These are phyloP conservation scores for Pyrocoelia pectoralis DNA, from an alignment of 2,888 invertebrate genomes.

Conservation along the genomic window DNA sequence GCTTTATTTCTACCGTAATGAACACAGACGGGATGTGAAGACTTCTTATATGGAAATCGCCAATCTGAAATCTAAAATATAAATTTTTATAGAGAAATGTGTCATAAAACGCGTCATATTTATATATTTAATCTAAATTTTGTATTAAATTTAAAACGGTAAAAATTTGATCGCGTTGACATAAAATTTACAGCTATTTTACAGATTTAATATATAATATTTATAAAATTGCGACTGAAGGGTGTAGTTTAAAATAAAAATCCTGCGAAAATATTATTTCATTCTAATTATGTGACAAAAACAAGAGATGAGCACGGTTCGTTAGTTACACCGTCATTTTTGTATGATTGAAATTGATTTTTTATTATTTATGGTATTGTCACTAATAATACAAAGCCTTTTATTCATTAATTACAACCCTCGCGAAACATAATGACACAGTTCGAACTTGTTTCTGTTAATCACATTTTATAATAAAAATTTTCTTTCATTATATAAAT, in stretches of 20 bases:
- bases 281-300: neutral
- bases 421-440: too few relatives aligned
- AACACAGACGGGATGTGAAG: slow-evolving; percentile 85
- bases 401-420: too few relatives aligned
- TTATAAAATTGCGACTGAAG: neutral
- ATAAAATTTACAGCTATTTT: neutral
- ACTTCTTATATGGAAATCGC: slow-evolving; percentile 87
- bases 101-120: neutral
- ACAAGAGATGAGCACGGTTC: neutral
- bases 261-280: too few relatives aligned
- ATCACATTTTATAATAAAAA: too few relatives aligned
- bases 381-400: neutral
- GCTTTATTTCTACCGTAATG: slow-evolving; percentile 75
- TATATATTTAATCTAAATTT: neutral
- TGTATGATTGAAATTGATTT: neutral
- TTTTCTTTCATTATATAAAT: too few relatives aligned
- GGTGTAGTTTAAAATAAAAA: neutral
- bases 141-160: neutral
- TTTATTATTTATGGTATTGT: neutral
- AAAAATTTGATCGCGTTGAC: neutral
- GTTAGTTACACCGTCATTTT: neutral
- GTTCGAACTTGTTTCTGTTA: too few relatives aligned
- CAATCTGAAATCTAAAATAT: slow-evolving; percentile 78
- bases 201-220: neutral
- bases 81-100: neutral